A percentile compares a stretch with the other conserved stretches of the same genome.
Evolutionary conservation across 2,888 invertebrate genomes (phyloP).

Genomic region (Lutraria lutraria): DNA sequence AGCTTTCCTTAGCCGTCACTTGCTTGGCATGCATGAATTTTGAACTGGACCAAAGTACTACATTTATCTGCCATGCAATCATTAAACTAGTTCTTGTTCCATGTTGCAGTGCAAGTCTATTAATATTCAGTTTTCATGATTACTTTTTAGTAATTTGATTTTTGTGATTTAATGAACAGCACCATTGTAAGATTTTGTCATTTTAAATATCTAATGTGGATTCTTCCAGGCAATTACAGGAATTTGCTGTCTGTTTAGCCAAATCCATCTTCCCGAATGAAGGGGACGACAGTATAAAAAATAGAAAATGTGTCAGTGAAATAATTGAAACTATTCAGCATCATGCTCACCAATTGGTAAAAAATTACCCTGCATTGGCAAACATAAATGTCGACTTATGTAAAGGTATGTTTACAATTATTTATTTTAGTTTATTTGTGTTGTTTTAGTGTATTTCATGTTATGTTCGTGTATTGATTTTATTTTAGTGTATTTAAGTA

Average conservation of each 20-base stretch:
- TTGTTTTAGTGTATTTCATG: background rate
- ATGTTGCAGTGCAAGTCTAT: too few relatives aligned
- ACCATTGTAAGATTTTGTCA: too few relatives aligned
- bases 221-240: background rate
- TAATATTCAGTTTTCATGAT: too few relatives aligned
- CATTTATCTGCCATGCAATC: too few relatives aligned
- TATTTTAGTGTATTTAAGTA: too few relatives aligned
- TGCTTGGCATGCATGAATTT: too few relatives aligned
- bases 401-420: conserved; percentile 17
- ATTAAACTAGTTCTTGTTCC: too few relatives aligned
- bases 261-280: background rate
- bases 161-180: too few relatives aligned
- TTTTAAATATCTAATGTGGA: background rate
- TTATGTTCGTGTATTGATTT: too few relatives aligned
- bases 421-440: background rate
- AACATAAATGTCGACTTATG: background rate
- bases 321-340: background rate
- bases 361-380: background rate
- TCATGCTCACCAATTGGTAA: background rate
- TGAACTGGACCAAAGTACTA: too few relatives aligned
- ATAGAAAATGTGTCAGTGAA: conserved; percentile 3
- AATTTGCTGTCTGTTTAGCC: background rate
- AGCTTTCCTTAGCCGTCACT: too few relatives aligned
- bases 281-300: background rate
- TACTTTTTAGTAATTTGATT: too few relatives aligned